These are phyloP conservation scores for Archips crataeganus DNA, from an alignment of 2,888 invertebrate genomes.

Conservation along the genomic window DNA sequence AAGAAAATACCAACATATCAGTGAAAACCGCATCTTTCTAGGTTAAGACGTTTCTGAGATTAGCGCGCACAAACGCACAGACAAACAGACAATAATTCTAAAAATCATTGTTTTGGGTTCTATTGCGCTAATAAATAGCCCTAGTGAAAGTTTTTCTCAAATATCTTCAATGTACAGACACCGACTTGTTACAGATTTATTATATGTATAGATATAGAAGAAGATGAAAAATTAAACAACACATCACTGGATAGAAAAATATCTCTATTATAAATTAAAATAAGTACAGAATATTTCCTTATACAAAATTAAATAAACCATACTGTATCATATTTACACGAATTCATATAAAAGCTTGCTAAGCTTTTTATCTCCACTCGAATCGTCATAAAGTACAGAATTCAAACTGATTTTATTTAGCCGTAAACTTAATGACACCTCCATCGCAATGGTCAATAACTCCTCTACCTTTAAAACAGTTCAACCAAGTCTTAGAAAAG, in stretches of 20 bases:
- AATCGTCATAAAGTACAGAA: background rate
- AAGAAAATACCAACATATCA: too few relatives aligned
- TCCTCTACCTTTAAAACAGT: slow-evolving; percentile 78
- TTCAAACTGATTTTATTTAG: slow-evolving; percentile 58
- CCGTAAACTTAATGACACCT: slow-evolving; percentile 75
- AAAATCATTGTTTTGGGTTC: too few relatives aligned
- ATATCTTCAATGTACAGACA: too few relatives aligned
- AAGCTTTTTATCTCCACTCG: background rate
- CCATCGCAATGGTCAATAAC: slow-evolving; percentile 78
- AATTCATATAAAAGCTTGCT: slow-evolving; percentile 6
- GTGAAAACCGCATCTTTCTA: too few relatives aligned
- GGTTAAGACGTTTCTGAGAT: too few relatives aligned
- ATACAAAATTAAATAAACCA: background rate
- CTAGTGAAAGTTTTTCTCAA: too few relatives aligned
- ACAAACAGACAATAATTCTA: too few relatives aligned
- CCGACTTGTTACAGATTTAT: too few relatives aligned
- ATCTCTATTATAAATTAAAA: slow-evolving; percentile 12
- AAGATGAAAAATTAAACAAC: background rate
- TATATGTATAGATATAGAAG: too few relatives aligned
- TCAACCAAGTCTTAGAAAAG: slow-evolving; percentile 79
- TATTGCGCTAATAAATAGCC: too few relatives aligned
- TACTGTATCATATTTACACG: background rate
- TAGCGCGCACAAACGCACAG: too few relatives aligned
- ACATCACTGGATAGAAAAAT: slow-evolving; percentile 8
- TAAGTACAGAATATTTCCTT: background rate